Conservation (phyloP, 2,888 invertebrate genomes). For the Sepioteuthis lessoniana region DNA sequence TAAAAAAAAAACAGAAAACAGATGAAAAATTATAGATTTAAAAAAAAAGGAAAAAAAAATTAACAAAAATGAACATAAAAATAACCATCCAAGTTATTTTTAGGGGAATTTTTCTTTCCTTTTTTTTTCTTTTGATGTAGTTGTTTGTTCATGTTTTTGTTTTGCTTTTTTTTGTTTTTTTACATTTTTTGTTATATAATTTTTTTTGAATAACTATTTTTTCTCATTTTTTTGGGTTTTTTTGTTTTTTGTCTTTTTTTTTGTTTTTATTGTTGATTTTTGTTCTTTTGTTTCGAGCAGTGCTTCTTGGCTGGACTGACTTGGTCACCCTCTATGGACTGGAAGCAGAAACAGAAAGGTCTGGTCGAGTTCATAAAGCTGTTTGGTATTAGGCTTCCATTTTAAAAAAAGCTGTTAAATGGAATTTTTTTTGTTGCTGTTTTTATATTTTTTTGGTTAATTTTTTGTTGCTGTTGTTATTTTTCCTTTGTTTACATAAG, state of each 20-base stretch:
- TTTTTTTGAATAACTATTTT: constrained; percentile 33
- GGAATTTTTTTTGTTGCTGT: neutral
- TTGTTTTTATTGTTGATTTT: too few species aligned
- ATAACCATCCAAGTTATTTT: neutral
- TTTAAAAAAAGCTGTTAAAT: constrained; percentile 44
- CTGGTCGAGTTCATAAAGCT: constrained; percentile 42
- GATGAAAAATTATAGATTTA: constrained; percentile 5
- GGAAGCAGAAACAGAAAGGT: constrained; percentile 44
- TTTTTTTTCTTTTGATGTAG: neutral
- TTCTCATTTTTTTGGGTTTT: neutral
- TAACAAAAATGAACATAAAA: neutral
- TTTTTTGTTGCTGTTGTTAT: neutral
- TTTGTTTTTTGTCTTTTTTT: too few species aligned
- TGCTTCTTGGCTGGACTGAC: constrained; percentile 47
- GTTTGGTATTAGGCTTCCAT: constrained; percentile 40
- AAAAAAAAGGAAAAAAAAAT: neutral
- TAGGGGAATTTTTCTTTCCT: constrained; percentile 11
- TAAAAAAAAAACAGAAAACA: constrained; percentile 16
- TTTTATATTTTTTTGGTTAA: neutral
- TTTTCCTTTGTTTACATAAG: constrained; percentile 34
- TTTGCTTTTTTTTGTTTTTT: neutral
- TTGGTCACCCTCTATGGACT: constrained; percentile 44
- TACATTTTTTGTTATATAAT: too few species aligned
- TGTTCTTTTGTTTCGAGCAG: constrained; percentile 36
- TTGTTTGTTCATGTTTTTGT: neutral